Evolutionary conservation across 2,888 invertebrate species (phyloP), one percentile per base, ranked within the genome.

Genomic region (Odiellus spinosus): DNA sequence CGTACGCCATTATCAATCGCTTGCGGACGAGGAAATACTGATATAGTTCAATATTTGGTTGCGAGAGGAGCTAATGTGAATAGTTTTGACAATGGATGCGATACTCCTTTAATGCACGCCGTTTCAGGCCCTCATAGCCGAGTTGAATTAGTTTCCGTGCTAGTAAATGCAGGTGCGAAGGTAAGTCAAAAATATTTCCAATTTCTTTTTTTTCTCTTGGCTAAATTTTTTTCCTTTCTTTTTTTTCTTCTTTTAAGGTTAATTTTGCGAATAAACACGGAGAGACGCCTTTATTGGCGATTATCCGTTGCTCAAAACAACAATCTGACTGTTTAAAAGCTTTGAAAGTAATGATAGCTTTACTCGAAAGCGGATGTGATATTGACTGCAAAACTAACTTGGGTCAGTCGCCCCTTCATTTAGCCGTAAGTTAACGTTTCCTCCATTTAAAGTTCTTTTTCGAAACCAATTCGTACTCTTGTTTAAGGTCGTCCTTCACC

Each of bases 371-470:
- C 26, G 56, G 53, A 10, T 54, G 53, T 26, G 48, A 56, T 35
- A 34, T 54, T 10, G 53, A 56, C 44, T 45, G 40, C n/a, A 40
- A 53, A 19, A 48, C 55, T 6, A 50, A 45, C 12, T 38, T 50
- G 19, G 54, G 53, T 8, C 54, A 55, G 33, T 58, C 60, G 12
- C 55, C 58, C 8, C 51, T 60, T 6, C 60, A 59, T 49, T 44
- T 56, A 21, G 60, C 60, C 11, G 52, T 26, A 26, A 26, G 26
- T 26, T 26, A 26, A 26, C n/a, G n/a, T n/a, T n/a, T n/a, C n/a
- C n/a, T n/a, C n/a, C n/a, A n/a, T n/a, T n/a, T n/a, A n/a, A n/a
- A n/a, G n/a, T n/a, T n/a, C n/a, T n/a, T n/a, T n/a, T n/a, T n/a
- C n/a, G n/a, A n/a, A n/a, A n/a, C n/a, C n/a, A n/a, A n/a, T n/a